These are phyloP conservation scores for Falcaria lacertinaria DNA, from an alignment of 2,888 invertebrate genomes.

Conservation along the genomic window DNA sequence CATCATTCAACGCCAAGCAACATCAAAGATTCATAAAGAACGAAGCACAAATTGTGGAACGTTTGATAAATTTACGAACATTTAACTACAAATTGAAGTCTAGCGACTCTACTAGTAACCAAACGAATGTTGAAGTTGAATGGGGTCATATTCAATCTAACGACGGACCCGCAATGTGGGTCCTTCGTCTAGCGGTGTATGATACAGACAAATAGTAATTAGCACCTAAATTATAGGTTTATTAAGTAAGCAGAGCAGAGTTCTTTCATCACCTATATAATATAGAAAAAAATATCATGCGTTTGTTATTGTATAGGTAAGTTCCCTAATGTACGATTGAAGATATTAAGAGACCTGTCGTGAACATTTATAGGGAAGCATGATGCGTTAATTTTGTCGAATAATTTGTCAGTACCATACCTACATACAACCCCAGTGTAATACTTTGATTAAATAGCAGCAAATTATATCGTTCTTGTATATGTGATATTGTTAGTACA, in stretches of 20 bases:
- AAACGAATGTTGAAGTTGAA: slow-evolving; percentile 32
- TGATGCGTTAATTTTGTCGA: too few relatives aligned
- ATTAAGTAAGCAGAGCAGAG: too few relatives aligned
- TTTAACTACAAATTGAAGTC: slow-evolving; percentile 70
- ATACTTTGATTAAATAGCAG: background rate
- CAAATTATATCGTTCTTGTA: background rate
- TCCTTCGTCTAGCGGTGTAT: background rate
- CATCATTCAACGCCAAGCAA: slow-evolving; percentile 74
- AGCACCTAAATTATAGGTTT: background rate
- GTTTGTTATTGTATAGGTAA: too few relatives aligned
- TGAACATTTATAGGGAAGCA: too few relatives aligned
- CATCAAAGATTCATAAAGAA: slow-evolving; percentile 68
- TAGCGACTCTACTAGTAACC: slow-evolving; percentile 70
- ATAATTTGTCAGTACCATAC: background rate
- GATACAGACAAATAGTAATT: background rate
- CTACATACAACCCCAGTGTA: background rate
- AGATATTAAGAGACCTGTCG: too few relatives aligned
- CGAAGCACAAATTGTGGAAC: slow-evolving; percentile 61
- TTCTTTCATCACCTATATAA: too few relatives aligned
- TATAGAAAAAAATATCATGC: too few relatives aligned
- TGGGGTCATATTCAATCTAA: too few relatives aligned
- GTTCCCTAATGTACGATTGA: too few relatives aligned
- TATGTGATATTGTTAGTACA: too few relatives aligned
- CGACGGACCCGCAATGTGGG: too few relatives aligned
- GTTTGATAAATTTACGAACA: slow-evolving; percentile 52